Evolutionary conservation across 2,113 vertebrate species (phyloP), one percentile per base, ranked within the genome.

Genomic region (Corythoichthys intestinalis): DNA sequence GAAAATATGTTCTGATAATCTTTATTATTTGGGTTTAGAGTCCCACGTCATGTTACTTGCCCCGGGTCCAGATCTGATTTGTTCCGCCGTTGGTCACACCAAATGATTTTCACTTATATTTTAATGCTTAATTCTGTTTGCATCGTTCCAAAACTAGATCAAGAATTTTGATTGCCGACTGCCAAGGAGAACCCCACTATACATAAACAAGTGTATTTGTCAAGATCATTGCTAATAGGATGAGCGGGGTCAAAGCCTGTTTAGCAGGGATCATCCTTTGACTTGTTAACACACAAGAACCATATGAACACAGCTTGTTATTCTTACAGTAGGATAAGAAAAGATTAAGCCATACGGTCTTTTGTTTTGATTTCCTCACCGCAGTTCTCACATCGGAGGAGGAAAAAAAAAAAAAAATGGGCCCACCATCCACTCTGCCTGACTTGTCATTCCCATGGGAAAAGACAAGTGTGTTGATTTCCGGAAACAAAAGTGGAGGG

Each of bases 231-330:
- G 8, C 68, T 69, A 67, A 84, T 62, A 69, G 69, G 74, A 82
- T 88, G 83, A 82, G 54, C 53, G 28, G 65, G 67, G 82, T 82
- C 71, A 59, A 68, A 61, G 62, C 73, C 66, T 77, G 57, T 80
- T 83, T 74, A 82, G 47, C 69, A 59, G 69, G 9, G 67, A 79
- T 83, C 65, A 80, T 81, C 76, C 62, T 1, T 69, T 50, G 73
- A 67, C 67, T 73, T 79, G 73, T 80, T 80, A 86, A 86, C 71
- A 62, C 65, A 56, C 69, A 68, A 75, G 57, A 79, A 72, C 77
- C 83, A 81, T 82, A 76, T 77, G 73, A 83, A 80, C 65, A 52
- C 73, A 79, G 67, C 6, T 47, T 84, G 66, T 78, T 76, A 37
- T 73, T 58, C 57, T 72, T 69, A 48, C 14, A 71, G 67, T 35